Evolutionary conservation across 37 sponge, comb jelly and placozoan species (phyloP).

Genomic region (Beroe ovata): DNA sequence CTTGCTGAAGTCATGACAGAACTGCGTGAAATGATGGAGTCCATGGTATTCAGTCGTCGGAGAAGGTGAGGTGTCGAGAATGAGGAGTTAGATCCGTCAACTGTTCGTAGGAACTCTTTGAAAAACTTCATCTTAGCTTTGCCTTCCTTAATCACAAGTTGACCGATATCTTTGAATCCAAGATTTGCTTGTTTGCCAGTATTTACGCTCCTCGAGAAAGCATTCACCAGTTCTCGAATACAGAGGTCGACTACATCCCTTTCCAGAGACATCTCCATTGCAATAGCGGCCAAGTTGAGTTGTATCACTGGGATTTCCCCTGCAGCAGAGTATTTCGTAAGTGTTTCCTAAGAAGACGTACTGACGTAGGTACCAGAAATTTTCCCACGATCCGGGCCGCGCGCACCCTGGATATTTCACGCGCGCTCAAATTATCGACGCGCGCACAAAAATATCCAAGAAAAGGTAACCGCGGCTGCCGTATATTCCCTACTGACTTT

Average conservation of each 20-base stretch:
- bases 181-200: slow-evolving; percentile 70
- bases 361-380: too few relatives aligned
- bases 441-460: too few relatives aligned
- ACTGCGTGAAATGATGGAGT: slow-evolving; percentile 2
- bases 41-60: neutral
- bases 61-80: slow-evolving; percentile 68
- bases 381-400: too few relatives aligned
- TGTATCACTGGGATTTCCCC: slow-evolving; percentile 81
- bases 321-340: too few relatives aligned
- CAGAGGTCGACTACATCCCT: slow-evolving; percentile 79
- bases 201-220: slow-evolving; percentile 70
- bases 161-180: slow-evolving; percentile 74
- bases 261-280: slow-evolving; percentile 72
- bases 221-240: slow-evolving; percentile 76
- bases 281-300: slow-evolving; percentile 77
- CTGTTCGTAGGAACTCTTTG: slow-evolving; percentile 73
- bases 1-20: neutral
- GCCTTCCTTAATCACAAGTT: slow-evolving; percentile 71
- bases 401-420: too few relatives aligned
- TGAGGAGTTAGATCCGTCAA: slow-evolving; percentile 74
- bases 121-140: slow-evolving; percentile 87
- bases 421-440: too few relatives aligned
- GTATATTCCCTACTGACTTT: too few relatives aligned
- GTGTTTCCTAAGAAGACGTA: neutral
- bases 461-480: too few relatives aligned